Conservation (phyloP, 2,797 vertebrate genomes). For the Paguma larvata region DNA sequence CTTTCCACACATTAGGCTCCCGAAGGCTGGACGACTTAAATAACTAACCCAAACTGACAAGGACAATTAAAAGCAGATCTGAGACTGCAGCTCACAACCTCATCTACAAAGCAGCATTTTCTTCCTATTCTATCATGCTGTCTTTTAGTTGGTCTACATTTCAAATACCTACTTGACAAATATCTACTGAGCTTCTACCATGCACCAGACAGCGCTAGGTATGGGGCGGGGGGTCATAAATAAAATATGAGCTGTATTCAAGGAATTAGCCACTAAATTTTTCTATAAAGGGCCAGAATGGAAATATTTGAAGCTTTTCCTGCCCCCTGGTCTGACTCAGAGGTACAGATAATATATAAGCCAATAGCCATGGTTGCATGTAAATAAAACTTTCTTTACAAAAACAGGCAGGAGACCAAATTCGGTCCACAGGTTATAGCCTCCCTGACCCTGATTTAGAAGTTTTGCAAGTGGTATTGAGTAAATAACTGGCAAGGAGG, state of each 20-base stretch:
- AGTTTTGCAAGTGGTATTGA: background rate
- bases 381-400: slow-evolving; percentile 27
- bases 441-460: background rate
- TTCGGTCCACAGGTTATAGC: background rate
- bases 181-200: background rate
- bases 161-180: slow-evolving; percentile 37
- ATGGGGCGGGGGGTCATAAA: background rate
- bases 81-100: background rate
- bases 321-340: background rate
- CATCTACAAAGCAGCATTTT: slow-evolving; percentile 36
- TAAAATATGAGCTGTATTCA: background rate
- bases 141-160: background rate
- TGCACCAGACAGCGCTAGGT: background rate
- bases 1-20: slow-evolving; percentile 1
- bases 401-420: background rate
- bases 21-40: background rate
- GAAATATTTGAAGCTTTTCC: slow-evolving; percentile 11
- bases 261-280: slow-evolving; percentile 11
- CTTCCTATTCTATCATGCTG: background rate
- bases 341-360: background rate
- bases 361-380: background rate
- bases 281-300: background rate
- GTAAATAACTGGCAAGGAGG: background rate
- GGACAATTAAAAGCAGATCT: slow-evolving; percentile 32
- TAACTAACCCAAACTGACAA: background rate